These are phyloP conservation scores for Myripristis jacobus DNA, from an alignment of 2,797 vertebrate genomes.

Conservation along the genomic window DNA sequence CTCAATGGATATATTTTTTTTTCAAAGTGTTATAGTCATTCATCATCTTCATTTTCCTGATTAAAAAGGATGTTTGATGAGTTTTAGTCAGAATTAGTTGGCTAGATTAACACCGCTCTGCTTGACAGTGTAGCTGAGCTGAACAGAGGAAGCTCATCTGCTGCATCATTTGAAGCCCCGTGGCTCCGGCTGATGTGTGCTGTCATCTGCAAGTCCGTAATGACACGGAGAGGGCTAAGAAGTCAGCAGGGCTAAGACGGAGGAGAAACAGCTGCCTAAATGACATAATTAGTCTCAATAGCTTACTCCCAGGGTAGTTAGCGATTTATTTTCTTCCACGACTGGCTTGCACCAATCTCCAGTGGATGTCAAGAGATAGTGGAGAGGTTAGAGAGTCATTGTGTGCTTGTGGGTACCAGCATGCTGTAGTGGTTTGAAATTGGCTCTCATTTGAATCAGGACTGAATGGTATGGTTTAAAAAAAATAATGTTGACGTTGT, in stretches of 20 bases:
- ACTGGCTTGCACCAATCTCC: constrained; percentile 14
- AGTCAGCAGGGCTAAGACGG: constrained; percentile 25
- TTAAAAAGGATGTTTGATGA: too few species aligned
- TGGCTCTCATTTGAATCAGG: not conserved
- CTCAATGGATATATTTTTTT: too few species aligned
- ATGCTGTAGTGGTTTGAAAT: constrained; percentile 11
- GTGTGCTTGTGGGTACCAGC: not conserved
- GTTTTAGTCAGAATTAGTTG: too few species aligned
- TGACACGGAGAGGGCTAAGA: constrained; percentile 19
- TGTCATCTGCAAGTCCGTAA: constrained; percentile 25
- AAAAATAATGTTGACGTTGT: too few species aligned
- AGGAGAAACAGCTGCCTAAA: constrained; percentile 38
- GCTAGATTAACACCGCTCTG: too few species aligned
- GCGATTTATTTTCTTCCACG: constrained; percentile 30
- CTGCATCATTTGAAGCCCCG: constrained; percentile 17
- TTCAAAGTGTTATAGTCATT: too few species aligned
- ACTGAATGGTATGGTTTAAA: too few species aligned
- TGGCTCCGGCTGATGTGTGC: constrained; percentile 36
- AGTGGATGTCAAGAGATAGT: not conserved
- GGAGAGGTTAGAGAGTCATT: rapidly evolving
- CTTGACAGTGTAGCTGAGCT: constrained; percentile 3
- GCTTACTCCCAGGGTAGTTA: constrained; percentile 26
- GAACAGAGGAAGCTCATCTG: constrained; percentile 20
- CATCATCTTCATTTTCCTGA: too few species aligned
- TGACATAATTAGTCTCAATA: constrained; percentile 40